Evolutionary conservation across 2,113 vertebrate species (phyloP).

Genomic region (Notarius lentiginosus): DNA sequence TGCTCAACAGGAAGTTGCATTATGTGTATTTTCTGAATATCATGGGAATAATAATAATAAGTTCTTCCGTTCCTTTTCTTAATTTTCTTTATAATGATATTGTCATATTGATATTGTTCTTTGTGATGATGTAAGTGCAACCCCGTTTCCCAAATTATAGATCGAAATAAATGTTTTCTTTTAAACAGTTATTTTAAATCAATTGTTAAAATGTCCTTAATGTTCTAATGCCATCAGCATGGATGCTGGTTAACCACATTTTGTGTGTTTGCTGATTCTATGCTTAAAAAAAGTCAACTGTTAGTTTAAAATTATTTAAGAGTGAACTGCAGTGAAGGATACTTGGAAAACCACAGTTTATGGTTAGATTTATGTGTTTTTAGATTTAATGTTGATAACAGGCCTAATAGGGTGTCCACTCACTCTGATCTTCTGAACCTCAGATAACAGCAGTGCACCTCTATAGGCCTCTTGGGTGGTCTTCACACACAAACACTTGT

Average conservation of each 20-base stretch:
- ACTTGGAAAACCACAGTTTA: not conserved
- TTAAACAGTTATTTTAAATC: not conserved
- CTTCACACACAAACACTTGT: slow-evolving; percentile 28
- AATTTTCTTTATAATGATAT: not conserved
- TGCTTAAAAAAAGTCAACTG: not conserved
- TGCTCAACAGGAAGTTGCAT: not conserved
- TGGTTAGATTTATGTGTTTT: not conserved
- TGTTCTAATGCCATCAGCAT: not conserved
- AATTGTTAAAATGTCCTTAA: not conserved
- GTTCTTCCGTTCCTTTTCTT: not conserved
- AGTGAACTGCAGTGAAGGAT: not conserved
- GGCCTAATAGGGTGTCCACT: not conserved
- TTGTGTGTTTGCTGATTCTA: not conserved
- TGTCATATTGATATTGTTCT: not conserved
- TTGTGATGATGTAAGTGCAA: not conserved
- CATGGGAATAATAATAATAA: not conserved
- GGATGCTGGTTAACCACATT: not conserved
- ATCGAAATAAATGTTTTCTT: not conserved
- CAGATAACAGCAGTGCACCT: slow-evolving; percentile 53
- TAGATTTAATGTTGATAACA: not conserved
- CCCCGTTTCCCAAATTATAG: not conserved
- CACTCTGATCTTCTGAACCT: slow-evolving; percentile 64
- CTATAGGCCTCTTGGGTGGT: slow-evolving; percentile 60
- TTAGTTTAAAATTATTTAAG: not conserved
- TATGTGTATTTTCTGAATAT: not conserved